Percentiles rank a stretch among this genome's conserved stretches.
Evolutionary conservation across 2,797 vertebrate species (phyloP).

Genomic region (Ibycter americanus): DNA sequence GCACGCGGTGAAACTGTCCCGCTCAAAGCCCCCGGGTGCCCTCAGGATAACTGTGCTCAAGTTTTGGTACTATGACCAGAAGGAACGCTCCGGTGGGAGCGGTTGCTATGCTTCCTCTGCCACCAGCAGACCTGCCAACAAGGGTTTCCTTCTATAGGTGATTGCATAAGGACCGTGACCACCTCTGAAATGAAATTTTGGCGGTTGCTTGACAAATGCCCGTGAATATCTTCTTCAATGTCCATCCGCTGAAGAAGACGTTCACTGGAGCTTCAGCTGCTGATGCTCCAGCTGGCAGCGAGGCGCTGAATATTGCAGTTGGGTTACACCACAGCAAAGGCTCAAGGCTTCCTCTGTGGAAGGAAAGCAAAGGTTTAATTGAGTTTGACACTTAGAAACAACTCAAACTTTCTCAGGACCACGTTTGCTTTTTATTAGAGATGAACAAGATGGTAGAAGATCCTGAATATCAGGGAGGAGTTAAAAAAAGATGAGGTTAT

Average conservation of each 20-base stretch:
- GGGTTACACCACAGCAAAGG: neutral
- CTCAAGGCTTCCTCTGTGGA: neutral
- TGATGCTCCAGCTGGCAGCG: neutral
- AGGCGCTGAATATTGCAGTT: neutral
- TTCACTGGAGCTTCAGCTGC: neutral
- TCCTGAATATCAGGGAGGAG: fast-evolving
- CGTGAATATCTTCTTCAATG: neutral
- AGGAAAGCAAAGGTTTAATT: neutral
- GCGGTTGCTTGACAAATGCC: neutral
- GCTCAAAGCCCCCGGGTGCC: neutral
- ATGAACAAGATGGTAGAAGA: neutral
- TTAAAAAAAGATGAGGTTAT: neutral
- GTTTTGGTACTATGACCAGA: neutral
- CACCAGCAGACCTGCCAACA: neutral
- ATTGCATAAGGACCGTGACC: neutral
- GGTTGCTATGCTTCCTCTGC: neutral
- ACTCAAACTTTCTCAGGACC: neutral
- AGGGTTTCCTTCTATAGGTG: neutral
- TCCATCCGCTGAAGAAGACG: neutral
- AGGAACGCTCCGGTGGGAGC: neutral
- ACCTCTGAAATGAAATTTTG: neutral
- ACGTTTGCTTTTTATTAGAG: neutral
- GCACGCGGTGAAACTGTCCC: fast-evolving
- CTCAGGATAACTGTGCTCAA: neutral
- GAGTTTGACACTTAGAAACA: neutral